Evolutionary conservation across 2,113 vertebrate species (phyloP).

Genomic region (Eidolon helvum): DNA sequence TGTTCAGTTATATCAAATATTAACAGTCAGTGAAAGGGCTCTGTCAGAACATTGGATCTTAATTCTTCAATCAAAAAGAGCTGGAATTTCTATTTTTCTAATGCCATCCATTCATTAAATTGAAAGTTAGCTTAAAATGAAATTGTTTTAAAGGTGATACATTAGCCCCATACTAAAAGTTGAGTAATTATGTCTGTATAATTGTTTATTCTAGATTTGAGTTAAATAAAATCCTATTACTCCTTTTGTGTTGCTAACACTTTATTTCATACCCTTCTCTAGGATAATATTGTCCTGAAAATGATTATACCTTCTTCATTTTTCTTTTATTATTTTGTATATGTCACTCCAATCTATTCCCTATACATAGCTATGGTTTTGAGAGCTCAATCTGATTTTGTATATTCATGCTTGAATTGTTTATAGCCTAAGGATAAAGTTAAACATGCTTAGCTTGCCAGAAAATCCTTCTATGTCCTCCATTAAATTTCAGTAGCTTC

Average conservation of each 20-base stretch:
- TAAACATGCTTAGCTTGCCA: neutral
- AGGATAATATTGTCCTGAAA: neutral
- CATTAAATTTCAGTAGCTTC: neutral
- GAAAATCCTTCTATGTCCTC: neutral
- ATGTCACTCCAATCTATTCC: neutral
- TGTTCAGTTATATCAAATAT: neutral
- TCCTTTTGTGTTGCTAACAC: neutral
- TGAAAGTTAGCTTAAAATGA: neutral
- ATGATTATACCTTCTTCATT: neutral
- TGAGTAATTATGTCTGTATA: neutral
- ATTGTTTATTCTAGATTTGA: neutral
- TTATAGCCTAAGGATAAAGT: neutral
- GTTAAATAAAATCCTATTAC: neutral
- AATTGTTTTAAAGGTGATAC: neutral
- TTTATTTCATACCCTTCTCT: neutral
- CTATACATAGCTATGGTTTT: neutral
- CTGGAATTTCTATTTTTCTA: neutral
- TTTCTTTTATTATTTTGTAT: neutral
- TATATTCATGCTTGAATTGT: conserved; percentile 30
- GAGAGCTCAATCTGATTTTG: conserved; percentile 29
- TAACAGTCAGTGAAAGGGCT: neutral
- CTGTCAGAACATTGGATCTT: neutral
- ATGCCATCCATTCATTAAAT: neutral
- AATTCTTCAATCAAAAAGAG: neutral
- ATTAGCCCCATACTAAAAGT: neutral